phyloP scores from a whole-genome alignment of 2,888 invertebrate genomes.

The Erannis defoliaria region DNA sequence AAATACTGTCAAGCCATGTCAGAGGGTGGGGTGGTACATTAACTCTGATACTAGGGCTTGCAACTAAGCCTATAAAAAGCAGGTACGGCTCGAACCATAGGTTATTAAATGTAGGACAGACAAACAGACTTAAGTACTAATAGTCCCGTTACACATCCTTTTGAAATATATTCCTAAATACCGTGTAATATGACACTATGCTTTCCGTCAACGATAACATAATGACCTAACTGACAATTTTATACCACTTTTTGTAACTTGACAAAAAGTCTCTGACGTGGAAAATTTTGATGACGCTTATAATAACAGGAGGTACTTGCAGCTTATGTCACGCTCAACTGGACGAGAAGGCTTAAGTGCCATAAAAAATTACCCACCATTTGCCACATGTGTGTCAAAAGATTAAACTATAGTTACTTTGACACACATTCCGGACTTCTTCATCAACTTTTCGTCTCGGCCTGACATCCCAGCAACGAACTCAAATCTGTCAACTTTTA shows the following conservation, averaged over 20 bases:
- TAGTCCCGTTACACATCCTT: not conserved
- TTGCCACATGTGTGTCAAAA: constrained; percentile 67
- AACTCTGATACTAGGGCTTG: too few relatives aligned
- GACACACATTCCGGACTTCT: not conserved
- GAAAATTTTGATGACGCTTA: constrained; percentile 13
- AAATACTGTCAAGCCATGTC: too few relatives aligned
- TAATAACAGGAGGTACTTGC: constrained; percentile 8
- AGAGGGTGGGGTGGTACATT: too few relatives aligned
- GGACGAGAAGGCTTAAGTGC: constrained; percentile 24
- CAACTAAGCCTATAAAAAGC: too few relatives aligned
- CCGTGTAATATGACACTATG: constrained; percentile 14
- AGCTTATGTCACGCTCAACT: constrained; percentile 16
- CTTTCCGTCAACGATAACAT: constrained; percentile 19
- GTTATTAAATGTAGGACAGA: too few relatives aligned
- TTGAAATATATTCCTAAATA: not conserved
- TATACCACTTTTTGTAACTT: constrained; percentile 30
- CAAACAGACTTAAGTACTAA: too few relatives aligned
- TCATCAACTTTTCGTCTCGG: too few relatives aligned
- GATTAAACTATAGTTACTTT: not conserved
- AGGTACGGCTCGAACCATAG: too few relatives aligned
- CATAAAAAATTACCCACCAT: constrained; percentile 69
- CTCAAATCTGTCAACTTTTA: constrained; percentile 54
- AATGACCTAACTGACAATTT: constrained; percentile 24
- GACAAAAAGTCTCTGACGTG: constrained; percentile 16
- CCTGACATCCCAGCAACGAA: constrained; percentile 25